Evolutionary conservation across 1,140 invertebrate species (phyloP).

Genomic region (Myzus persicae): DNA sequence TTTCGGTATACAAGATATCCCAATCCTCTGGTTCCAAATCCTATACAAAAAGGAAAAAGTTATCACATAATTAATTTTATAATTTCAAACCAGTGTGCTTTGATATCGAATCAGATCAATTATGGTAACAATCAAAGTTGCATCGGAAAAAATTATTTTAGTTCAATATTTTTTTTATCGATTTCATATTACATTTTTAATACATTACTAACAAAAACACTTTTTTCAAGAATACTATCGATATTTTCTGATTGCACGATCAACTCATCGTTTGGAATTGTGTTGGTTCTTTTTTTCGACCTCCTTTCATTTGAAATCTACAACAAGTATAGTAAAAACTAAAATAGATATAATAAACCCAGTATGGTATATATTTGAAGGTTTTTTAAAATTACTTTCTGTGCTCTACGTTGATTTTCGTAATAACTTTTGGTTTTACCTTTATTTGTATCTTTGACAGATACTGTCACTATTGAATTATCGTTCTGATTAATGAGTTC

Average conservation of each 20-base stretch:
- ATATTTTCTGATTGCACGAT: not conserved
- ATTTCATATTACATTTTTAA: not conserved
- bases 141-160: not conserved
- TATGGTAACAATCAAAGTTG: not conserved
- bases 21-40: not conserved
- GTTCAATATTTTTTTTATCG: not conserved
- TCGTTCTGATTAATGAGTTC: not conserved
- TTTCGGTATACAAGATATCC: not conserved
- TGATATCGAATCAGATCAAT: not conserved
- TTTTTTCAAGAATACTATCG: not conserved
- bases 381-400: not conserved
- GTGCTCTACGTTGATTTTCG: not conserved
- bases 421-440: not conserved
- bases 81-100: not conserved
- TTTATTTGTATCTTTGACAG: not conserved
- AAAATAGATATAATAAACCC: not conserved
- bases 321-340: not conserved
- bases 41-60: not conserved
- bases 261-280: not conserved
- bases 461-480: not conserved
- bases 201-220: not conserved
- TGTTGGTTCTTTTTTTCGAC: not conserved
- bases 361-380: not conserved
- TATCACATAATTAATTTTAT: not conserved
- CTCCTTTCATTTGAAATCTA: not conserved